Evolutionary conservation across 2,113 vertebrate species (phyloP).

Genomic region (Bos javanicus): DNA sequence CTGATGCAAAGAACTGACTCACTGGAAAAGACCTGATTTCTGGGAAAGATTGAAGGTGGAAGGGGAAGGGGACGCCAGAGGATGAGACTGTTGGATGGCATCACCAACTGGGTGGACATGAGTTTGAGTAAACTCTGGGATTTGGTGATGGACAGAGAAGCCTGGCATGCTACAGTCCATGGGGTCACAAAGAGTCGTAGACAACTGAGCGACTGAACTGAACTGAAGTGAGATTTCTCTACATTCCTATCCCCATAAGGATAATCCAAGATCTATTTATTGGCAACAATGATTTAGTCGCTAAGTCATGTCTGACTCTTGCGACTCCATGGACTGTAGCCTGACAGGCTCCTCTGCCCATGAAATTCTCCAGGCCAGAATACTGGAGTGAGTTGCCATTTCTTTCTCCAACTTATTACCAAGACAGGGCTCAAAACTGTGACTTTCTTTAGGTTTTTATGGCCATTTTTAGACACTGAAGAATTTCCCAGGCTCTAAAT

Average conservation of each 20-base stretch:
- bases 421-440: background rate
- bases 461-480: background rate
- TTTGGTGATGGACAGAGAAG: background rate
- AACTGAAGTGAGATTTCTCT: background rate
- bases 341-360: background rate
- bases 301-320: background rate
- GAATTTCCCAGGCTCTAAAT: background rate
- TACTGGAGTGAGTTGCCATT: background rate
- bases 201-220: background rate
- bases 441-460: background rate
- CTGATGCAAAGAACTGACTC: background rate
- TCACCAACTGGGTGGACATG: background rate
- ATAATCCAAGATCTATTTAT: background rate
- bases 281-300: background rate
- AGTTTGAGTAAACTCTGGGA: background rate
- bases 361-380: background rate
- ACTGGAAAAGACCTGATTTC: background rate
- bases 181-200: background rate
- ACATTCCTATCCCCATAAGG: background rate
- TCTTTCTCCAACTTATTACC: background rate
- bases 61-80: fast-evolving
- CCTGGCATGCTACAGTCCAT: background rate
- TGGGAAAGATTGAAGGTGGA: background rate
- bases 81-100: background rate
- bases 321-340: fast-evolving